Conservation (phyloP, 2,113 vertebrate genomes). For the Dissostichus mawsoni region DNA sequence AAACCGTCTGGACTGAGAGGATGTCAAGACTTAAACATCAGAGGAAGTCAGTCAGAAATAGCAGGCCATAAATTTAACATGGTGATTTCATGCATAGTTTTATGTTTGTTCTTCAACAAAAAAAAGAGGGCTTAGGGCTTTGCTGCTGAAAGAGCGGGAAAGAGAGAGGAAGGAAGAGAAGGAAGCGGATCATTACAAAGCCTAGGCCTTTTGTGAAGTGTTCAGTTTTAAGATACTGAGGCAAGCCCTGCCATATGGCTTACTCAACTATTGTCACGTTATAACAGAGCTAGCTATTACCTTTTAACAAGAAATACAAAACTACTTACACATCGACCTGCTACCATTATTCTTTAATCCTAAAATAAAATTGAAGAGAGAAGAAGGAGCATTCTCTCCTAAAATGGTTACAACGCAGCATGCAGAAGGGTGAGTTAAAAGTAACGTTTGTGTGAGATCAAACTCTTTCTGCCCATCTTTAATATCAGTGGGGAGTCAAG, state of each 20-base stretch:
- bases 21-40: slow-evolving; percentile 51
- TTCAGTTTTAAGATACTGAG: slow-evolving; percentile 7
- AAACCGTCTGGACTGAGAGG: slow-evolving; percentile 23
- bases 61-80: slow-evolving; percentile 64
- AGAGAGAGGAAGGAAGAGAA: slow-evolving; percentile 7
- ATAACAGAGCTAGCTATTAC: neutral
- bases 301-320: slow-evolving; percentile 12
- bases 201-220: slow-evolving; percentile 9
- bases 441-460: slow-evolving; percentile 28
- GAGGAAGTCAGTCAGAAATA: slow-evolving; percentile 63
- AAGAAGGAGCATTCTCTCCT: neutral
- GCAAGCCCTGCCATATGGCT: neutral
- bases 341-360: slow-evolving; percentile 1
- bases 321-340: neutral
- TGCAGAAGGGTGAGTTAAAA: neutral
- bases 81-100: slow-evolving; percentile 44
- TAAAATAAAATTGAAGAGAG: neutral
- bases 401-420: neutral
- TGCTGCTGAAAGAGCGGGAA: slow-evolving; percentile 42
- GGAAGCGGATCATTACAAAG: slow-evolving; percentile 35
- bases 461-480: slow-evolving; percentile 44
- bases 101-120: slow-evolving; percentile 48
- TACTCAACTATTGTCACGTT: neutral
- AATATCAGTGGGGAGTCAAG: slow-evolving; percentile 39
- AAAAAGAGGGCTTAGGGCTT: slow-evolving; percentile 27